phyloP scores from a whole-genome alignment of 2,113 vertebrate species.

The Erythrolamprus reginae region DNA sequence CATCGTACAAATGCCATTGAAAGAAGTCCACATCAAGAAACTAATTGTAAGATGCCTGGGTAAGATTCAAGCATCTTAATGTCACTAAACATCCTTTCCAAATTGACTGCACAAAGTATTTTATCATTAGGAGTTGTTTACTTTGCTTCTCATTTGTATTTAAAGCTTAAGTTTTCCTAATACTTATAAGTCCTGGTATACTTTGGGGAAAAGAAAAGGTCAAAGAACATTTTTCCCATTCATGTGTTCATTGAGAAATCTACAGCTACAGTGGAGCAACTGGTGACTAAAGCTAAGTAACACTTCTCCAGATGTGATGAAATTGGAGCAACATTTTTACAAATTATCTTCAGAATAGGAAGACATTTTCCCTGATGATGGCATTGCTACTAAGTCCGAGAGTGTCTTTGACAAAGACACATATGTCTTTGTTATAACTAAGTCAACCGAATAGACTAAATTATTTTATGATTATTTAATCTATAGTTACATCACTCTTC shows the following conservation, averaged over 20 bases:
- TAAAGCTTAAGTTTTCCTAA: not conserved
- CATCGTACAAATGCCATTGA: not conserved
- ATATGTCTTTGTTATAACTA: not conserved
- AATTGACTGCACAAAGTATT: not conserved
- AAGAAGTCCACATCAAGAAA: not conserved
- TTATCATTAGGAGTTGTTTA: not conserved
- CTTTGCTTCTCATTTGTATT: not conserved
- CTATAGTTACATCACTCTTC: not conserved
- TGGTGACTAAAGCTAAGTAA: not conserved
- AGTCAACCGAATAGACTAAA: not conserved
- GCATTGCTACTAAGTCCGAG: not conserved
- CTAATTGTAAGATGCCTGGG: not conserved
- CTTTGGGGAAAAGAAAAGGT: slow-evolving; percentile 9
- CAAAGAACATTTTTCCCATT: not conserved
- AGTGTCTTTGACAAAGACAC: too few species aligned
- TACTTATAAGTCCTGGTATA: not conserved
- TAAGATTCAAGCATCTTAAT: not conserved
- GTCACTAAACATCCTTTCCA: not conserved
- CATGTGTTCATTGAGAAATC: not conserved
- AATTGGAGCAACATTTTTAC: not conserved
- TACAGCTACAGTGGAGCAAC: not conserved
- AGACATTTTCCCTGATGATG: not conserved
- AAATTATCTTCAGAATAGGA: not conserved
- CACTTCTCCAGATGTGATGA: not conserved
- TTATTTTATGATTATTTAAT: not conserved